Conservation (phyloP, 35 echinoderm and acorn worm species). For the Antedon bifida region DNA sequence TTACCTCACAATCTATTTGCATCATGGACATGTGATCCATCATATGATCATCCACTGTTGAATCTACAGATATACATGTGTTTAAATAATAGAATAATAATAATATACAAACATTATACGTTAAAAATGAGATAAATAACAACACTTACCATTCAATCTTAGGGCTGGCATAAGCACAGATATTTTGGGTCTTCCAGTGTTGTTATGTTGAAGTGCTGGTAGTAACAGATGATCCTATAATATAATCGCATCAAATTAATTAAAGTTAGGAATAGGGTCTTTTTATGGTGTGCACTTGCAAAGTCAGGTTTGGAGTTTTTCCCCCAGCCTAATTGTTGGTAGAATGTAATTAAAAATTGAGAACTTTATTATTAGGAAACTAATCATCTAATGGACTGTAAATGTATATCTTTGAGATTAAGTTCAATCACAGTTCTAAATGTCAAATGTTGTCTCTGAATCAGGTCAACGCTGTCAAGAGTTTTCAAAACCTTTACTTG, state of each 20-base stretch:
- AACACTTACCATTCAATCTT: constrained; percentile 44
- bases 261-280: neutral
- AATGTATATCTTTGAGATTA: too few species aligned
- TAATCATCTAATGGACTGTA: too few species aligned
- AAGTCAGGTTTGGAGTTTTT: too few species aligned
- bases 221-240: constrained; percentile 83
- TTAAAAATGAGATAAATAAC: neutral
- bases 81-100: neutral
- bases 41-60: constrained; percentile 38
- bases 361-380: too few species aligned
- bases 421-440: too few species aligned
- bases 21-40: constrained; percentile 94
- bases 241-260: constrained; percentile 19
- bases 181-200: constrained; percentile 87
- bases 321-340: too few species aligned
- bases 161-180: constrained; percentile 91
- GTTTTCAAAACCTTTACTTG: too few species aligned
- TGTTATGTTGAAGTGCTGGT: constrained; percentile 71
- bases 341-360: too few species aligned
- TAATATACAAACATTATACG: too few species aligned
- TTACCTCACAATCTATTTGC: constrained; percentile 98
- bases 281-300: too few species aligned
- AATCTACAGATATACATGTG: constrained; percentile 25
- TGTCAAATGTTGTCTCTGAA: too few species aligned
- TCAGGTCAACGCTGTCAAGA: too few species aligned